Evolutionary conservation across 2,888 invertebrate genomes (phyloP).

Genomic region (Heteromyza rotundicornis): DNA sequence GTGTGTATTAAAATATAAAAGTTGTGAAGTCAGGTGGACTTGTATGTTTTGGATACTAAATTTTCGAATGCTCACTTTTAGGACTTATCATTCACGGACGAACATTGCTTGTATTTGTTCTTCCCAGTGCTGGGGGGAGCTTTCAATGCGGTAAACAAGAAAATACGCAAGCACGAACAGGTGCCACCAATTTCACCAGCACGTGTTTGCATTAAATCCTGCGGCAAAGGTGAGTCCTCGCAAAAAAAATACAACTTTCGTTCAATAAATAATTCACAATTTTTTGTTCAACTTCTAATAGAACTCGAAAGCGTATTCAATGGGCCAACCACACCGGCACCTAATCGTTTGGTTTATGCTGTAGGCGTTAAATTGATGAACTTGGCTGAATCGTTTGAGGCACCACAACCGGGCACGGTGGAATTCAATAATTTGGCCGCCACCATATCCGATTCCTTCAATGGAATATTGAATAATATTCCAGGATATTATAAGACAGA

Average conservation of each 20-base stretch:
- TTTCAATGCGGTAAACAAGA: conserved; percentile 83
- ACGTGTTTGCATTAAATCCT: conserved; percentile 82
- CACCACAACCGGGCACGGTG: conserved; percentile 74
- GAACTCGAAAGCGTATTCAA: conserved; percentile 56
- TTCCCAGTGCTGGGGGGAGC: conserved; percentile 84
- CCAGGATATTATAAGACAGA: conserved; percentile 76
- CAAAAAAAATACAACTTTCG: too few relatives aligned
- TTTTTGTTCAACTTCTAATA: too few relatives aligned
- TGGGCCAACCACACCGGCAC: conserved; percentile 67
- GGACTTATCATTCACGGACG: conserved; percentile 83
- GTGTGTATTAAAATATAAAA: conserved; percentile 31
- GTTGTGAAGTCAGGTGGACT: neutral
- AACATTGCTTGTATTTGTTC: conserved; percentile 84
- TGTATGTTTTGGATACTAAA: neutral
- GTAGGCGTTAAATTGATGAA: conserved; percentile 77
- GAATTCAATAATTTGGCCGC: conserved; percentile 77
- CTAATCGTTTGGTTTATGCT: conserved; percentile 73
- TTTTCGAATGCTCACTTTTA: conserved; percentile 44
- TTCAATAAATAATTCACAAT: too few relatives aligned
- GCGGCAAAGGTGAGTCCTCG: conserved; percentile 76
- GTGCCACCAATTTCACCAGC: conserved; percentile 76
- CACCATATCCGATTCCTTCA: conserved; percentile 71
- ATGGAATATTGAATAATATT: conserved; percentile 68
- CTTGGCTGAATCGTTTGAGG: conserved; percentile 77
- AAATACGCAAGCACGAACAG: conserved; percentile 79